These are phyloP conservation scores for Coptodon bakossiorum DNA, from an alignment of 2,113 vertebrate genomes.

Conservation along the genomic window DNA sequence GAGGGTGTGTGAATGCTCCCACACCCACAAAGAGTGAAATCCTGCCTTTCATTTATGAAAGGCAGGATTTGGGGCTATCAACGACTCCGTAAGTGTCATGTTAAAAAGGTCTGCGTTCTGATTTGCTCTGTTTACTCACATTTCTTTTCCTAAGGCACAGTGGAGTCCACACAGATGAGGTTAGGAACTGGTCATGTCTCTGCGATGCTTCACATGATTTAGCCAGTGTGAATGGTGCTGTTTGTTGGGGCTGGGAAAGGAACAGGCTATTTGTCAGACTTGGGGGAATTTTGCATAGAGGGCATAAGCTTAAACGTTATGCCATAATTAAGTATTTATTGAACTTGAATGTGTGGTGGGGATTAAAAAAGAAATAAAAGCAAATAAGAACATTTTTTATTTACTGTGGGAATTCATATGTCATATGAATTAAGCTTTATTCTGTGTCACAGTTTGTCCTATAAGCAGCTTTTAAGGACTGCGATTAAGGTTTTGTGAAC, in stretches of 20 bases:
- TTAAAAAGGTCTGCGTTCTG: constrained; percentile 36
- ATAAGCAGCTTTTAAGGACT: background rate
- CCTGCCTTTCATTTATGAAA: background rate
- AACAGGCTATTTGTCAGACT: constrained; percentile 26
- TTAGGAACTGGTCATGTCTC: constrained; percentile 55
- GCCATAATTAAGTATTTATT: background rate
- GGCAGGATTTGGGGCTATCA: constrained; percentile 21
- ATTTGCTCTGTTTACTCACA: constrained; percentile 52
- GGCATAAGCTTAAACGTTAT: background rate
- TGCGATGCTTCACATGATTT: constrained; percentile 62
- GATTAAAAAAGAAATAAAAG: background rate
- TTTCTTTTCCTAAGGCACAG: constrained; percentile 41
- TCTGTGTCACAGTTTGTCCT: background rate
- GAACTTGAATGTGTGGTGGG: background rate
- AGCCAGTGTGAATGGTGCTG: constrained; percentile 50
- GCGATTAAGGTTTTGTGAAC: background rate
- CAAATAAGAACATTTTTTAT: background rate
- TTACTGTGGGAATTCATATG: background rate
- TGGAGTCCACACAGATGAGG: constrained; percentile 21
- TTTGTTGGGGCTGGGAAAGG: constrained; percentile 46
- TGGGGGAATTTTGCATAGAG: constrained; percentile 34
- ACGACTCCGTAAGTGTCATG: constrained; percentile 14
- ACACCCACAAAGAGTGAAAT: background rate
- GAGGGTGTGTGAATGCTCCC: background rate
- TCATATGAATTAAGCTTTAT: background rate